Base-by-base conservation (phyloP, 2,888 invertebrate species). In the Zhuqinia jingwanae region DNA sequence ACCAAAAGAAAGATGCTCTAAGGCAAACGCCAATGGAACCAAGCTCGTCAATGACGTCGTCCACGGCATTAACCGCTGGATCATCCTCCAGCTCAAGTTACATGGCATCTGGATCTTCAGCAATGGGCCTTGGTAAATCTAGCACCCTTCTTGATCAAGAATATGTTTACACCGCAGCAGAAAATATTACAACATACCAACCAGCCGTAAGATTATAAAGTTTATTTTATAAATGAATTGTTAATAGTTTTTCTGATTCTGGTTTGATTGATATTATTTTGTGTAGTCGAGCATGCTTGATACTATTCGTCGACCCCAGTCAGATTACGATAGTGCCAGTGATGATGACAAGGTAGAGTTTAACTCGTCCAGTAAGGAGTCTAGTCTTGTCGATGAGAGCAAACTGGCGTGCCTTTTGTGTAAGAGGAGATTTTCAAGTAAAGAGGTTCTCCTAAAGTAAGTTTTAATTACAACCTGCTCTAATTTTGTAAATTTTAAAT, bases 361-460 rank as follows among this genome's bases (percentile, higher is more conserved):
- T 17, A 70, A n/a, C 0, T 60, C 85, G 6, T 15, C 84, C 0
- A 92, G 91, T 63, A 90, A 90, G 25, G 92, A 92, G 53, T 90
- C 93, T 56, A 91, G 80, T 50, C 80, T 89, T 63, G 81, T 97
- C 5, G 99, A 99, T 93, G 97, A 96, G 95, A 94, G 94, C 0
- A 98, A 97, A 92, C 93, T 98, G 65, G 97, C 98, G 0, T 99
- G 99, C 92, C 93, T 99, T 25, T 93, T 99, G 13, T 99, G 99
- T 92, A 99, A 99, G 92, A 94, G 99, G 75, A 97, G 97, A 92
- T 98, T 99, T 92, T 96, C 97, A 0, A 97, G 96, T 20, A 94
- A 95, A 73, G 99, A 99, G 86, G 96, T 96, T 0, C 93, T 99
- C 15, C 94, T 95, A 11, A 97, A 92, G 92, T 92, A 89, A 89